Percentiles rank a stretch among this genome's conserved stretches.
Conservation (phyloP, 2,113 vertebrate genomes). For the Paradoxurus hermaphroditus region DNA sequence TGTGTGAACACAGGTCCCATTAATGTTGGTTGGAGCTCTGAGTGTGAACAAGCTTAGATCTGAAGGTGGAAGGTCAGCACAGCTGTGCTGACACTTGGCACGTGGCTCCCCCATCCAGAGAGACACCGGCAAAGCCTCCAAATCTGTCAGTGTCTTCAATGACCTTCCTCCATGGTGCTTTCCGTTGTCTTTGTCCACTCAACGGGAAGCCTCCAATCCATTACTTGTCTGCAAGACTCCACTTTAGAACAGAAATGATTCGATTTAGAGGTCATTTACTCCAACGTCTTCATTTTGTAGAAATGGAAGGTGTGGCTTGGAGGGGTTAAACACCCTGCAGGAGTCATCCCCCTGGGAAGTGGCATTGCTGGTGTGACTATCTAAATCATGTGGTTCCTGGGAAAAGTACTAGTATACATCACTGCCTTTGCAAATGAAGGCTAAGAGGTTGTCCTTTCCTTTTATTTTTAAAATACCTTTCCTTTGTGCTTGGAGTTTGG, state of each 20-base stretch:
- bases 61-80: neutral
- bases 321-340: neutral
- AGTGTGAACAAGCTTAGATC: neutral
- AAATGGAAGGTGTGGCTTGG: neutral
- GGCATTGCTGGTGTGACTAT: neutral
- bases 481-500: slow-evolving; percentile 17
- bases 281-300: neutral
- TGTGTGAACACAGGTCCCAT: neutral
- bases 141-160: neutral
- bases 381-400: neutral
- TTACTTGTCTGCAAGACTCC: neutral
- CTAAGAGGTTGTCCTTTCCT: neutral
- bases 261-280: neutral
- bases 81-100: neutral
- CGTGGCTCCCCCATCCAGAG: neutral
- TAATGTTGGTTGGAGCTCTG: neutral
- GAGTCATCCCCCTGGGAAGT: neutral
- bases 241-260: neutral
- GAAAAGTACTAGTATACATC: neutral
- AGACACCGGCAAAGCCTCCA: neutral
- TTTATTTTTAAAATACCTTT: neutral
- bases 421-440: neutral
- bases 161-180: neutral
- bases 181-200: neutral
- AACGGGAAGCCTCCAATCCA: neutral